Evolutionary conservation across 2,113 vertebrate species (phyloP).

Genomic region (Callaeas wilsoni): DNA sequence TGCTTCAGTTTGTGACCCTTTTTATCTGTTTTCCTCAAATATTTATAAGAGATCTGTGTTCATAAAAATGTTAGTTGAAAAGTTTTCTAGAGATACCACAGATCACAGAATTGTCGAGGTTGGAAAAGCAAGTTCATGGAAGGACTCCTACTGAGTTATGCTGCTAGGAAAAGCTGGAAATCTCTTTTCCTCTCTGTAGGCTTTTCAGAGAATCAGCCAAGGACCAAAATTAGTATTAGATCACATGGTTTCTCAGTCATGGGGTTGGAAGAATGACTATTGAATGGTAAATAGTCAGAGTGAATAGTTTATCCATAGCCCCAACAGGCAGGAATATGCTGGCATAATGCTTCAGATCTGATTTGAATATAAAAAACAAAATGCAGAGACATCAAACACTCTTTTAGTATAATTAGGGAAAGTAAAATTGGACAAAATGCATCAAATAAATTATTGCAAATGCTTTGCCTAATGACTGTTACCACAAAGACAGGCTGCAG

Average conservation of each 20-base stretch:
- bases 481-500: neutral
- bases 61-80: neutral
- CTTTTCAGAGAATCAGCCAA: conserved; percentile 10
- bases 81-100: neutral
- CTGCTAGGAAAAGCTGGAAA: neutral
- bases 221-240: conserved; percentile 10
- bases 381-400: neutral
- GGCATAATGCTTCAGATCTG: neutral
- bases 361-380: neutral
- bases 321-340: conserved; percentile 1
- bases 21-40: neutral
- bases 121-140: conserved; percentile 8
- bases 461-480: neutral
- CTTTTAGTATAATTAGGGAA: neutral
- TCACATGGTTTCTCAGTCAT: neutral
- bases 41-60: neutral
- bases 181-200: conserved; percentile 6
- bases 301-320: neutral
- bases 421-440: conserved; percentile 14
- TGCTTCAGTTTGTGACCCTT: neutral
- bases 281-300: neutral
- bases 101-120: neutral
- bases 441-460: conserved; percentile 11
- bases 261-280: neutral
- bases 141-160: neutral